Conservation (phyloP, 1,140 invertebrate genomes). For the Drosophila albomicans region DNA sequence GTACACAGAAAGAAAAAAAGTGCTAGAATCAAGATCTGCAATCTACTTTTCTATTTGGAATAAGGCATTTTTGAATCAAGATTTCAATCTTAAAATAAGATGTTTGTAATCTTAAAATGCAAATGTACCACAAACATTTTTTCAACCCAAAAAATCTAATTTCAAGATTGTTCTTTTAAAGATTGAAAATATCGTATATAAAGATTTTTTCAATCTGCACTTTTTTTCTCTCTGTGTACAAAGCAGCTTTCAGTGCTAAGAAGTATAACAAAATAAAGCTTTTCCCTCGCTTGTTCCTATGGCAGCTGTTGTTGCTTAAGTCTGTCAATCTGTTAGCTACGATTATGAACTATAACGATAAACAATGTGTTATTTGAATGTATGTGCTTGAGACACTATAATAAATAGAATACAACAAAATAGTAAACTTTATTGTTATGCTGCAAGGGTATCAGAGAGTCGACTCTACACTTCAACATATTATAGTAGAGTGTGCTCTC, state of each 20-base stretch:
- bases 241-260: not conserved
- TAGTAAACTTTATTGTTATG: slow-evolving; percentile 25
- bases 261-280: not conserved
- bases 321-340: slow-evolving; percentile 28
- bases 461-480: not conserved
- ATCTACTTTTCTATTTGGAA: too few species aligned
- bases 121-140: too few species aligned
- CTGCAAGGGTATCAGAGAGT: slow-evolving; percentile 34
- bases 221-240: not conserved
- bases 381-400: slow-evolving; percentile 7
- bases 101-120: too few species aligned
- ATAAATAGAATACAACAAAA: not conserved
- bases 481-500: not conserved
- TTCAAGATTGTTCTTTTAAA: too few species aligned
- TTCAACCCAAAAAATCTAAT: too few species aligned
- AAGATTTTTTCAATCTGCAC: too few species aligned
- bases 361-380: not conserved
- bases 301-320: slow-evolving; percentile 8
- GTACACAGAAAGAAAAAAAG: too few species aligned
- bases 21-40: too few species aligned
- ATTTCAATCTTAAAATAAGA: too few species aligned
- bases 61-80: too few species aligned
- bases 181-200: too few species aligned
- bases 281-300: slow-evolving; percentile 37
- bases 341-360: slow-evolving; percentile 22